These are phyloP conservation scores for Sylvilagus floridanus DNA, from an alignment of 2,797 vertebrate genomes.

Conservation along the genomic window DNA sequence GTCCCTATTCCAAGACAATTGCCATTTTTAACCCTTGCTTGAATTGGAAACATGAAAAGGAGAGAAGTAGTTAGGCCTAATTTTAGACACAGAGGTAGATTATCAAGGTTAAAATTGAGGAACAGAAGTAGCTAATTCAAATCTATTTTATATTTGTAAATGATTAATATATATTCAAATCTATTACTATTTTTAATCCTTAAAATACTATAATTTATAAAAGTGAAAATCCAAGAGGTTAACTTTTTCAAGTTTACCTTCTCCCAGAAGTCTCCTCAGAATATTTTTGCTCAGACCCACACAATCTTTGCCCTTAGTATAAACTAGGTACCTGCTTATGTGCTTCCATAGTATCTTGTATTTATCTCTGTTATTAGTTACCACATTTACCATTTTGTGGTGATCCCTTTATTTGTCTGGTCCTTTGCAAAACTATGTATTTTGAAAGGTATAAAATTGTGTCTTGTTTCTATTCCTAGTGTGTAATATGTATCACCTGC, in stretches of 20 bases:
- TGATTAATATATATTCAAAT: not conserved
- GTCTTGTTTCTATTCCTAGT: not conserved
- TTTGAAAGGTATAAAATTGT: not conserved
- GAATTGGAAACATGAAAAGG: slow-evolving; percentile 19
- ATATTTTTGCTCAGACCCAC: not conserved
- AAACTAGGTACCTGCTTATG: not conserved
- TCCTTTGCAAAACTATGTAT: not conserved
- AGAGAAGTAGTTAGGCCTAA: slow-evolving; percentile 25
- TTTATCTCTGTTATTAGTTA: not conserved
- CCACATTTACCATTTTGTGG: not conserved
- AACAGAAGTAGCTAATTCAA: slow-evolving; percentile 45
- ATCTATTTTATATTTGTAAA: not conserved
- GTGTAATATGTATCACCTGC: not conserved
- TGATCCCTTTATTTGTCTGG: not conserved
- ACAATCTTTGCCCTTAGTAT: not conserved
- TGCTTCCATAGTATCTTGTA: not conserved
- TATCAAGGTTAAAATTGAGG: slow-evolving; percentile 35
- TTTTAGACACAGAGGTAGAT: not conserved
- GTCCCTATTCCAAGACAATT: not conserved
- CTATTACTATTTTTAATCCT: slow-evolving; percentile 37
- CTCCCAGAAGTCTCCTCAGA: not conserved
- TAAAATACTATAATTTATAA: slow-evolving; percentile 20
- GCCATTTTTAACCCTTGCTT: slow-evolving; percentile 46
- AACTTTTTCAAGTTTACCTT: not conserved
- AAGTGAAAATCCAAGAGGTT: slow-evolving; percentile 4